phyloP scores from a whole-genome alignment of 2,888 invertebrate species.

The Diploptera punctata region DNA sequence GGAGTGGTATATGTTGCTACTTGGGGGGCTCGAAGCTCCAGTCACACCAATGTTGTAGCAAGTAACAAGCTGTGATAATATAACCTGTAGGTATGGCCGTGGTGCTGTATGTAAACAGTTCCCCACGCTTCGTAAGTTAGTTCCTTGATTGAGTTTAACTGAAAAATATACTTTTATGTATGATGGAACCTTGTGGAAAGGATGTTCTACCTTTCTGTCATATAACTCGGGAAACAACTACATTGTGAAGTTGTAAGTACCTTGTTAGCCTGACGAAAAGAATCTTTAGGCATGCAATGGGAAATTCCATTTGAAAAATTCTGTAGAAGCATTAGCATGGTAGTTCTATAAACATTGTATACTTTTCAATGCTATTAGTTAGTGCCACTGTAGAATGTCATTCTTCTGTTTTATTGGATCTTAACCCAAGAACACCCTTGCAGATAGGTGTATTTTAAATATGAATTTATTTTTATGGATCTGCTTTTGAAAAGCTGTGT shows the following conservation, averaged over 20 bases:
- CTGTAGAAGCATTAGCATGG: constrained; percentile 42
- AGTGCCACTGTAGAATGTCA: constrained; percentile 39
- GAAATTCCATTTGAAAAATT: constrained; percentile 29
- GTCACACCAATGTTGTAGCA: constrained; percentile 31
- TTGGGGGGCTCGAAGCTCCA: constrained; percentile 8
- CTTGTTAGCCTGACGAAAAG: constrained; percentile 31
- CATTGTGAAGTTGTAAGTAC: constrained; percentile 34
- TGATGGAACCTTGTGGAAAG: constrained; percentile 16
- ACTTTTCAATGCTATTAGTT: constrained; percentile 41
- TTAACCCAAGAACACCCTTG: constrained; percentile 37
- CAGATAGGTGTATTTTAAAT: background rate
- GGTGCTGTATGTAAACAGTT: constrained; percentile 24
- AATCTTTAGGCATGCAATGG: constrained; percentile 38
- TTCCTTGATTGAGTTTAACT: constrained; percentile 34
- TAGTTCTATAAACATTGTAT: constrained; percentile 41
- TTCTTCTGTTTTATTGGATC: constrained; percentile 23
- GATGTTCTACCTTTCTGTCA: background rate
- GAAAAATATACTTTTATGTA: constrained; percentile 21
- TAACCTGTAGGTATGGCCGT: constrained; percentile 25
- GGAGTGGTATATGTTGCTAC: constrained; percentile 7
- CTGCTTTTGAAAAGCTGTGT: background rate
- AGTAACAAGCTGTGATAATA: constrained; percentile 39
- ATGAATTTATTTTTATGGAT: too few species aligned
- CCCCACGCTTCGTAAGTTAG: constrained; percentile 26
- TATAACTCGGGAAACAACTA: constrained; percentile 18